These are phyloP conservation scores for Cylloceria caligata DNA, from an alignment of 2,888 invertebrate genomes.

Conservation along the genomic window DNA sequence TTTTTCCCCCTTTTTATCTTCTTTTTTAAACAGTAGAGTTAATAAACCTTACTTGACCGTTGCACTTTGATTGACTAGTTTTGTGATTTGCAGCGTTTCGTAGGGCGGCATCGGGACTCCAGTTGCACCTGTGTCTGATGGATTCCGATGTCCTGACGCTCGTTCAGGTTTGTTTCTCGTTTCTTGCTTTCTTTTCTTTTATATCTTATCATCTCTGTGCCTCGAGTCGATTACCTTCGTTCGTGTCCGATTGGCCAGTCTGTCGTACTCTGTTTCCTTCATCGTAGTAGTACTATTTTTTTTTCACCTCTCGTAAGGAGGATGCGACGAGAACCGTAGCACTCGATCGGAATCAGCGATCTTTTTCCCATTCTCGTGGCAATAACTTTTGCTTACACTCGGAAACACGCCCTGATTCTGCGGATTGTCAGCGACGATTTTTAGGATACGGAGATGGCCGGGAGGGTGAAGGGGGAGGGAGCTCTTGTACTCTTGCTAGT, in stretches of 20 bases:
- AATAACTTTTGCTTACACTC: constrained; percentile 29
- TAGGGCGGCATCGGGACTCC: constrained; percentile 51
- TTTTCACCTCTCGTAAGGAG: constrained; percentile 35
- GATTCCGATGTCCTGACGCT: constrained; percentile 54
- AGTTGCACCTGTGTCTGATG: constrained; percentile 47
- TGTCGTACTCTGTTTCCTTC: constrained; percentile 18
- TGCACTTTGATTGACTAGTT: constrained; percentile 85
- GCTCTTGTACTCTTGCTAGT: constrained; percentile 70
- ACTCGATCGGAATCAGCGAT: constrained; percentile 28
- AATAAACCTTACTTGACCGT: constrained; percentile 82
- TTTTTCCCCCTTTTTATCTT: constrained; percentile 54
- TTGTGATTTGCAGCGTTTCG: constrained; percentile 77
- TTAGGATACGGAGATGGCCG: constrained; percentile 66
- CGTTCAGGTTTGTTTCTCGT: constrained; percentile 53
- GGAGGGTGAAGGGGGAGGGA: constrained; percentile 58
- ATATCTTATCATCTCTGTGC: constrained; percentile 33
- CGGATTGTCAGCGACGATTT: constrained; percentile 63
- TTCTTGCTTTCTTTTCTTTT: constrained; percentile 35
- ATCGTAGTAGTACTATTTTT: constrained; percentile 7
- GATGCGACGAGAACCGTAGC: constrained; percentile 45
- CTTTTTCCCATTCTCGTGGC: constrained; percentile 15
- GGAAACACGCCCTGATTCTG: constrained; percentile 29
- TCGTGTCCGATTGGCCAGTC: constrained; percentile 40
- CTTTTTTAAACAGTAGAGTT: constrained; percentile 71
- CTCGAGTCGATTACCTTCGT: constrained; percentile 22